Evolutionary conservation across 2,113 vertebrate species (phyloP).

Genomic region (Anser cygnoides): DNA sequence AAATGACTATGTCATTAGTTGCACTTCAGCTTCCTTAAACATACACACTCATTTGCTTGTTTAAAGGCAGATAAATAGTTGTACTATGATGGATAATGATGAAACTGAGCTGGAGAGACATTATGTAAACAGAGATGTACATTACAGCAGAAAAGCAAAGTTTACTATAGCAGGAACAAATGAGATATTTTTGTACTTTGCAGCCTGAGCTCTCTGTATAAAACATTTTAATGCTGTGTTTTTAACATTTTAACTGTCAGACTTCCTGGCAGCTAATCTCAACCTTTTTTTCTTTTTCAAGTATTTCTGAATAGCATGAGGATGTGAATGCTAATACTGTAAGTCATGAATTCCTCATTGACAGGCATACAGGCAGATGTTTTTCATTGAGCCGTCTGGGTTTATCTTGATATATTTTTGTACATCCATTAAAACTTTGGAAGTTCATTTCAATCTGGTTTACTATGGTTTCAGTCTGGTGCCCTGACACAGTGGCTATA

Average conservation of each 20-base stretch:
- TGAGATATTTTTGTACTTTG: constrained; percentile 3
- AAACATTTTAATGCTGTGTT: constrained; percentile 11
- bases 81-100: background rate
- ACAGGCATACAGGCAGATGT: constrained; percentile 27
- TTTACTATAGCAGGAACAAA: background rate
- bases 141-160: background rate
- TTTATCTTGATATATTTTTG: constrained; percentile 50
- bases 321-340: background rate
- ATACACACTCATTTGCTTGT: constrained; percentile 21
- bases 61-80: constrained; percentile 28
- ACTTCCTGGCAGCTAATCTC: constrained; percentile 23
- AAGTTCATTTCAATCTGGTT: constrained; percentile 20
- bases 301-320: constrained; percentile 50
- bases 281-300: constrained; percentile 37
- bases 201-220: background rate
- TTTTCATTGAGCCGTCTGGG: constrained; percentile 7
- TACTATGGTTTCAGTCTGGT: background rate
- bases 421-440: constrained; percentile 16
- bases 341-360: constrained; percentile 3
- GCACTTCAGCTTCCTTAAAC: background rate
- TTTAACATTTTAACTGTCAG: constrained; percentile 33
- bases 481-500: background rate
- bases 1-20: constrained; percentile 31
- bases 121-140: background rate
- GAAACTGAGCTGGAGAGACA: background rate